Conservation (phyloP, 92 coral and sea anemone genomes). For the Anthopleura xanthogrammica region DNA sequence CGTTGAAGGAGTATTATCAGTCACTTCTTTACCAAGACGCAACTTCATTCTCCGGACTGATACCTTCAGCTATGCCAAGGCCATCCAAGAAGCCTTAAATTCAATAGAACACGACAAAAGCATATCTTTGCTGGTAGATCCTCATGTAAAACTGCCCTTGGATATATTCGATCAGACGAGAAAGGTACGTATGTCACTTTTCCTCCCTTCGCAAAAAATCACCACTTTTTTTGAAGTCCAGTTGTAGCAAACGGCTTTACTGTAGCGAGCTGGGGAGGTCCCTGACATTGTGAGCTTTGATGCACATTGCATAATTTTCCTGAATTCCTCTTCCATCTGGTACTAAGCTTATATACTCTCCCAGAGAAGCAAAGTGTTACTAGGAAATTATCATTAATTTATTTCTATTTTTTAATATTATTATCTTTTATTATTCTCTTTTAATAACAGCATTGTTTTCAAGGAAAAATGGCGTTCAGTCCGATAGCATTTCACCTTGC, state of each 20-base stretch:
- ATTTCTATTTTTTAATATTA: background rate
- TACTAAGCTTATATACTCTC: too few species aligned
- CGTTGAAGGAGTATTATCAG: background rate
- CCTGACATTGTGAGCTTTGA: too few species aligned
- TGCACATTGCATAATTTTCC: too few species aligned
- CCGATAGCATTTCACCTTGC: constrained; percentile 28
- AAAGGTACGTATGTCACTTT: constrained; percentile 21
- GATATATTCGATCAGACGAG: constrained; percentile 39
- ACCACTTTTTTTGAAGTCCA: too few species aligned
- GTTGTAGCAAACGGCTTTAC: too few species aligned
- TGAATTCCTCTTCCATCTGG: too few species aligned
- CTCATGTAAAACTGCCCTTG: constrained; percentile 29
- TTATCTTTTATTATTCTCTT: background rate
- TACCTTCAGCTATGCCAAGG: background rate
- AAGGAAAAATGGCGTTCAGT: constrained; percentile 28
- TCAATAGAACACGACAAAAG: background rate
- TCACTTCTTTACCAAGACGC: background rate
- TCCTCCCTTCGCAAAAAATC: too few species aligned
- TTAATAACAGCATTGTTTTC: constrained; percentile 37
- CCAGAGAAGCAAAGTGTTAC: too few species aligned
- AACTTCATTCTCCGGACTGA: background rate
- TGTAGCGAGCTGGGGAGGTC: too few species aligned
- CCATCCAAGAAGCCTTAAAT: background rate
- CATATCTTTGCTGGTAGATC: constrained; percentile 23
- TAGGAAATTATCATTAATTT: too few species aligned